Evolutionary conservation across 2,888 invertebrate genomes (phyloP).

Genomic region (Trileptium ribeirensis): DNA sequence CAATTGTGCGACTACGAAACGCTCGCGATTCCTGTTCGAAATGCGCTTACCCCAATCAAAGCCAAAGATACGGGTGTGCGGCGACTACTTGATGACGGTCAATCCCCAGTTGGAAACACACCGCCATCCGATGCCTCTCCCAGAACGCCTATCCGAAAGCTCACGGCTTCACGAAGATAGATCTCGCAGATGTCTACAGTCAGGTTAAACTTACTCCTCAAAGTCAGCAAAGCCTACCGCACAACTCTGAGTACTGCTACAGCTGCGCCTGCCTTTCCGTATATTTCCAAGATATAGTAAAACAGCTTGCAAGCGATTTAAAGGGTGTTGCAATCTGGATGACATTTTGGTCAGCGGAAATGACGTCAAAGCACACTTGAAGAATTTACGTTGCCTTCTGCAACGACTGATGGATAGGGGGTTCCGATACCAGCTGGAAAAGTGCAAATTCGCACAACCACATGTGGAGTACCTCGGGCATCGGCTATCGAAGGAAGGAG

Average conservation of each 20-base stretch:
- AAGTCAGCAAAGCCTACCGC: not conserved
- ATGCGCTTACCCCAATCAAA: not conserved
- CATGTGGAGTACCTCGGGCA: slow-evolving; percentile 8
- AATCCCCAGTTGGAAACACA: slow-evolving; percentile 1
- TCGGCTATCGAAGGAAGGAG: slow-evolving; percentile 11
- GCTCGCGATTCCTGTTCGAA: not conserved
- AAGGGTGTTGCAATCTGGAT: slow-evolving; percentile 23
- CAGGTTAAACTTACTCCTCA: not conserved
- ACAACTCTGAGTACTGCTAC: slow-evolving; percentile 27
- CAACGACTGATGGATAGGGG: slow-evolving; percentile 6
- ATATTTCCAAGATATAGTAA: slow-evolving; percentile 28
- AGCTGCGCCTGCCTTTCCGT: slow-evolving; percentile 22
- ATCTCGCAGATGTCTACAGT: slow-evolving; percentile 5
- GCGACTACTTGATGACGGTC: not conserved
- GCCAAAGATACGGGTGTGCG: slow-evolving; percentile 2
- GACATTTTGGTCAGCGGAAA: slow-evolving; percentile 10
- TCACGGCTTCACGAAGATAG: not conserved
- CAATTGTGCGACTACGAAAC: slow-evolving; percentile 5
- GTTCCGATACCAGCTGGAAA: slow-evolving; percentile 23
- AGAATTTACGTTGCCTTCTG: not conserved
- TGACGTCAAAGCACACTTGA: not conserved
- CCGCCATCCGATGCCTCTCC: slow-evolving; percentile 1
- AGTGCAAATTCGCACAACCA: slow-evolving; percentile 18
- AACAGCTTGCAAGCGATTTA: slow-evolving; percentile 25
- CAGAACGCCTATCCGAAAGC: not conserved